phyloP scores from a whole-genome alignment of 2,797 vertebrate genomes.

The Cynopterus sphinx region DNA sequence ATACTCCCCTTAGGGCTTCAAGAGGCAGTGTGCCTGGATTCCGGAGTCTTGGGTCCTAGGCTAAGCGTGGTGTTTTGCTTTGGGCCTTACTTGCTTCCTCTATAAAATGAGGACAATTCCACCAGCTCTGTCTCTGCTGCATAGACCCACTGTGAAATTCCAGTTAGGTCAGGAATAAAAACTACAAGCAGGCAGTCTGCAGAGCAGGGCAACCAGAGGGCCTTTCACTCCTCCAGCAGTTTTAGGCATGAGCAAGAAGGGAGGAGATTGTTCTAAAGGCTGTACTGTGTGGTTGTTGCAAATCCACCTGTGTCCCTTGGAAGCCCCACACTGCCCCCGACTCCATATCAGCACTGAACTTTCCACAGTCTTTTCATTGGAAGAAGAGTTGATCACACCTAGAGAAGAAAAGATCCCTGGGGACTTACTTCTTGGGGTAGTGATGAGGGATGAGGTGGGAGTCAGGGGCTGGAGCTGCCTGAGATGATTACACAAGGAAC shows the following conservation, averaged over 20 bases:
- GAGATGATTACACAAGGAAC: background rate
- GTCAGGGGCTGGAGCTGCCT: background rate
- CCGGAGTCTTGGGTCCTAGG: background rate
- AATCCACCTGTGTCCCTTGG: background rate
- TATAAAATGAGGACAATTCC: background rate
- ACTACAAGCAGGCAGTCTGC: background rate
- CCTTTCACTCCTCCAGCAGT: too few species aligned
- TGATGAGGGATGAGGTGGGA: background rate
- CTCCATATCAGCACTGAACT: background rate
- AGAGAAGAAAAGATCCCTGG: background rate
- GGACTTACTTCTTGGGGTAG: background rate
- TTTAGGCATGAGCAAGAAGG: background rate
- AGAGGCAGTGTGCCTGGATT: background rate
- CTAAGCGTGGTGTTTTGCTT: background rate
- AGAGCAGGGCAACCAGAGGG: constrained; percentile 47
- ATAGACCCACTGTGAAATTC: background rate
- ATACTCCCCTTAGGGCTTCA: background rate
- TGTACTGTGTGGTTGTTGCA: background rate
- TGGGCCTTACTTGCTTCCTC: background rate
- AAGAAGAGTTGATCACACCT: background rate
- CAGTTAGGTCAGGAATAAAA: background rate
- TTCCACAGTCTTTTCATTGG: background rate
- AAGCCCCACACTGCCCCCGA: background rate
- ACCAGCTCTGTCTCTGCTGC: background rate
- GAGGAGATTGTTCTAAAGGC: background rate